Percentiles rank a stretch among this genome's conserved stretches.
phyloP scores from a whole-genome alignment of 2,113 vertebrate species.

The Stegastes partitus region DNA sequence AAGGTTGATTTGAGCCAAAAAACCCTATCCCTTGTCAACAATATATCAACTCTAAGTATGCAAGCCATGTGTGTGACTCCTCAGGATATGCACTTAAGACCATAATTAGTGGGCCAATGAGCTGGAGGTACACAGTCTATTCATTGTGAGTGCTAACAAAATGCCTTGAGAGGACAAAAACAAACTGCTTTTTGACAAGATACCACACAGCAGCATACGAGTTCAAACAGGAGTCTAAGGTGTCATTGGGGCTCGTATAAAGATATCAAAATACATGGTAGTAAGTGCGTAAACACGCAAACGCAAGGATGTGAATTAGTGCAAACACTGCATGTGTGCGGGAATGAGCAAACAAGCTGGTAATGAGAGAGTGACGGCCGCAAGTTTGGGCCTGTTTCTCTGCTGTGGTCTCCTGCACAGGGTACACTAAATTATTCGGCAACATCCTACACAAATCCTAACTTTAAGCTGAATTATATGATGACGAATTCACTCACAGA shows the following conservation, averaged over 20 bases:
- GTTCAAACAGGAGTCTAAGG: slow-evolving; percentile 51
- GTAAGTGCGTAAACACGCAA: slow-evolving; percentile 13
- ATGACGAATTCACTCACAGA: not conserved
- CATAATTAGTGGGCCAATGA: slow-evolving; percentile 45
- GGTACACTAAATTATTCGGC: slow-evolving; percentile 46
- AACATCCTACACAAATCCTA: slow-evolving; percentile 50
- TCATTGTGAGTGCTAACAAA: slow-evolving; percentile 45
- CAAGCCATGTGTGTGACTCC: slow-evolving; percentile 2
- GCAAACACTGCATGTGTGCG: not conserved
- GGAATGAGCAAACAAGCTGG: slow-evolving; percentile 27
- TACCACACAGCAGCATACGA: slow-evolving; percentile 28
- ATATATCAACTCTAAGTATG: slow-evolving; percentile 2
- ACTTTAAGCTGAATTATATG: not conserved
- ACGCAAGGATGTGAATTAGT: slow-evolving; percentile 23
- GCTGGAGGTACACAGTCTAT: slow-evolving; percentile 45
- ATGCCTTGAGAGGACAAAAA: slow-evolving; percentile 44
- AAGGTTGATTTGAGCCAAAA: not conserved
- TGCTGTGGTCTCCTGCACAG: slow-evolving; percentile 44
- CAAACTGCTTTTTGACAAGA: slow-evolving; percentile 30
- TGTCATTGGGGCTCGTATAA: not conserved
- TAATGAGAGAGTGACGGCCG: slow-evolving; percentile 55
- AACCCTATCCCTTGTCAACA: not conserved
- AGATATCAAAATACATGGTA: slow-evolving; percentile 44
- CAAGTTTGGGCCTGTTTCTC: slow-evolving; percentile 58
- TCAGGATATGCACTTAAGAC: slow-evolving; percentile 30